Base-by-base conservation (phyloP, 2,113 vertebrate species). In the Girardinichthys multiradiatus region DNA sequence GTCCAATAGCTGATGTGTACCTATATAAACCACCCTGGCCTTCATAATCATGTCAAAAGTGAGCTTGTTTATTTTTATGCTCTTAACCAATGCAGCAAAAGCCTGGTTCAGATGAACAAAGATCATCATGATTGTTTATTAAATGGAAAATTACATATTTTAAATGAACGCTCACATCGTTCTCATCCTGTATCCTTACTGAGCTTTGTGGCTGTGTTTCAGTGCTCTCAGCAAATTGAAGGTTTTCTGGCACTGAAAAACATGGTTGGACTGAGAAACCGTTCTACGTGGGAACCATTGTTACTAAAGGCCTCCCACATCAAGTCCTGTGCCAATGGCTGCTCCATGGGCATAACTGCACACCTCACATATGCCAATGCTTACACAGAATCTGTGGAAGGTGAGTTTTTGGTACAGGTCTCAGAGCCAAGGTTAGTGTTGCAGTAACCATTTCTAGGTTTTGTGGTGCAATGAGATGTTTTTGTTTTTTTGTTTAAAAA, bases 201-300 rank as follows among this genome's bases (percentile, higher is more conserved):
- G 42, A n/a, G 26, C 39, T 65, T 64, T 51, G 45, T 61, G 14
- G 57, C n/a, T 82, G 58, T 63, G 61, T 74, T 77, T 78, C 31
- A 24, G 80, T 72, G 64, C 75, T 57, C 24, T 26, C 65, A 26
- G 68, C 67, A 26, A 17, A 82, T 33, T 57, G 72, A 79, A 75
- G 26, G 28, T 27, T 26, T 64, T 45, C 37, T 68, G 64, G 57
- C 61, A 24, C 78, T 29, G 72, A 62, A 54, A 76, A 99, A 87
- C 76, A 99, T 99, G 98, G 97, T 96, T 0, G 98, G 98, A 4
- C 92, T 99, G 68, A 97, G 96, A 26, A 91, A 95, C 77, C 94
- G 95, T 75, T 91, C 94, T n/a, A 95, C 94, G 51, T 99, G 97
- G 97, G 95, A 95, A 33, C 93, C 96, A 62, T 88, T 99, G 82